Conservation (phyloP, 2,797 vertebrate species). For the Morelia viridis region DNA sequence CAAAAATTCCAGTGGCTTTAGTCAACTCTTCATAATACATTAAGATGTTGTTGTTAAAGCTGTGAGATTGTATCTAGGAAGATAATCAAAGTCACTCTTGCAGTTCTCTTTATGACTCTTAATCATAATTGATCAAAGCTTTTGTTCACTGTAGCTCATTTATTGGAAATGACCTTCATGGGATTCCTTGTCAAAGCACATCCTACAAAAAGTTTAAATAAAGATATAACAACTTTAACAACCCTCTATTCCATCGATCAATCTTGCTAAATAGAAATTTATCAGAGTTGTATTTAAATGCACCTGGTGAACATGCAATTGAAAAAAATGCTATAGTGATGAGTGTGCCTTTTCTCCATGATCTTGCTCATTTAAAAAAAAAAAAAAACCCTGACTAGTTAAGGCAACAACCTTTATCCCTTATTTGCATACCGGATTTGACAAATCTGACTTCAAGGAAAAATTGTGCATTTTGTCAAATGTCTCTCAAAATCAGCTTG, state of each 20-base stretch:
- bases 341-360: background rate
- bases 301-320: background rate
- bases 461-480: background rate
- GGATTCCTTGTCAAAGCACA: background rate
- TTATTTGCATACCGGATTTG: background rate
- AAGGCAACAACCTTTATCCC: background rate
- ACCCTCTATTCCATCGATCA: background rate
- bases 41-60: background rate
- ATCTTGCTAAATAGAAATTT: background rate
- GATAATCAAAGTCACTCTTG: slow-evolving; percentile 24
- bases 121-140: slow-evolving; percentile 47
- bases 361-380: background rate
- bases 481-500: background rate
- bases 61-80: slow-evolving; percentile 19
- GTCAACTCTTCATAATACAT: background rate
- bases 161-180: slow-evolving; percentile 53
- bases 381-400: background rate
- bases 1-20: background rate
- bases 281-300: background rate
- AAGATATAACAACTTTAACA: background rate
- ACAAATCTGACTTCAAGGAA: background rate
- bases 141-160: slow-evolving; percentile 43
- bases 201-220: slow-evolving; percentile 22
- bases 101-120: slow-evolving; percentile 48
- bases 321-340: background rate